phyloP scores from a whole-genome alignment of 2,113 vertebrate genomes.

The Gavia stellata region DNA sequence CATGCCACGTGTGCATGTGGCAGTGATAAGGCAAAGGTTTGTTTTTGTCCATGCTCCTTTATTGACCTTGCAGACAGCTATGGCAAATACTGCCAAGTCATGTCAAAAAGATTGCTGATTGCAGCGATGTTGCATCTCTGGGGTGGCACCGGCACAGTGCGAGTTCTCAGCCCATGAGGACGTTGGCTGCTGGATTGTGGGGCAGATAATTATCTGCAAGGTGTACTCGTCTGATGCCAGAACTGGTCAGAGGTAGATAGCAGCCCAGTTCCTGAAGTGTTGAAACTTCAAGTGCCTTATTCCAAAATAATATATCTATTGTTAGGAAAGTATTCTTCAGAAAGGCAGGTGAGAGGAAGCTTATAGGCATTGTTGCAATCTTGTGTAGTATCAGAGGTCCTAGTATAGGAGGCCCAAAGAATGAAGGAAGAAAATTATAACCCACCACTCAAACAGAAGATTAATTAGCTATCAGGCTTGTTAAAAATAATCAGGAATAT shows the following conservation, averaged over 20 bases:
- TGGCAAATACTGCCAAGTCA: background rate
- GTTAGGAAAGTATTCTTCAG: background rate
- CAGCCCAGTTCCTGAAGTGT: background rate
- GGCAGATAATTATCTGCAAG: background rate
- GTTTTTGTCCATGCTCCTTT: background rate
- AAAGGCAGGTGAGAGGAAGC: background rate
- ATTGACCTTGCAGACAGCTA: background rate
- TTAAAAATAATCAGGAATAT: background rate
- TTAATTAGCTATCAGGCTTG: background rate
- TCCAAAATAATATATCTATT: background rate
- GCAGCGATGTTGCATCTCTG: background rate
- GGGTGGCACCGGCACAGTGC: background rate
- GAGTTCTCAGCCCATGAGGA: background rate
- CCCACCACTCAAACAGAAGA: background rate
- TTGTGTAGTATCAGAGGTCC: background rate
- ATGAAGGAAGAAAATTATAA: background rate
- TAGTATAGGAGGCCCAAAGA: background rate
- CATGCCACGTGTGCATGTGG: rapidly evolving
- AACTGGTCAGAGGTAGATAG: background rate
- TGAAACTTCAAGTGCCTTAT: background rate
- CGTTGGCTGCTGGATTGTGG: background rate
- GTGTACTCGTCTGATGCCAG: background rate
- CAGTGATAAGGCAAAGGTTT: background rate
- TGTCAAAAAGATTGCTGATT: background rate
- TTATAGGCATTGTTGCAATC: background rate